Percentiles rank a stretch among this genome's conserved stretches.
Conservation (phyloP, 2,797 vertebrate genomes). For the Coranthus polyacanthus region DNA sequence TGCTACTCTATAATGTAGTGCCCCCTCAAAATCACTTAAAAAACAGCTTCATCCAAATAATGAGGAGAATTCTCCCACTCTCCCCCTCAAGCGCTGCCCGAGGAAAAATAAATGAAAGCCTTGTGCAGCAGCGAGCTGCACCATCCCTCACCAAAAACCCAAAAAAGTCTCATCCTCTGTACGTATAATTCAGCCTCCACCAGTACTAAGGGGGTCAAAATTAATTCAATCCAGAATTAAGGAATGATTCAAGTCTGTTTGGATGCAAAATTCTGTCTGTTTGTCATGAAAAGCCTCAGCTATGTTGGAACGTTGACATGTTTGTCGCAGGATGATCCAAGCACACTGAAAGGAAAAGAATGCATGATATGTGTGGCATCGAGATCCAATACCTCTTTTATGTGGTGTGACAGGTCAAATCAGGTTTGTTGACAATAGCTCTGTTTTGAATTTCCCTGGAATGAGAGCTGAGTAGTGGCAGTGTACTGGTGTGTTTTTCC, state of each 20-base stretch:
- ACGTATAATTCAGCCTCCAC: too few relatives aligned
- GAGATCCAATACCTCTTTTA: conserved; percentile 23
- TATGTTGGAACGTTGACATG: conserved; percentile 35
- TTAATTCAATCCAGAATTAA: conserved; percentile 70
- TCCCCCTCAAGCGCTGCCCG: conserved; percentile 12
- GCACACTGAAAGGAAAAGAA: conserved; percentile 41
- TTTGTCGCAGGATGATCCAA: conserved; percentile 56
- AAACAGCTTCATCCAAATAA: conserved; percentile 53
- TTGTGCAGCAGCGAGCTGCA: conserved; percentile 14
- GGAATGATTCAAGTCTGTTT: conserved; percentile 43
- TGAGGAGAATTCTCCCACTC: conserved; percentile 27
- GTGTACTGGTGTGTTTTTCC: conserved; percentile 39
- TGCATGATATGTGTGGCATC: conserved; percentile 35
- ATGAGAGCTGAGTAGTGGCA: conserved; percentile 28
- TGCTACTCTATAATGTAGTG: conserved; percentile 23
- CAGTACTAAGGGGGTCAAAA: conserved; percentile 56
- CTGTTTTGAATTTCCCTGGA: conserved; percentile 49
- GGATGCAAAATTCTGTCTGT: conserved; percentile 31
- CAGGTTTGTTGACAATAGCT: conserved; percentile 50
- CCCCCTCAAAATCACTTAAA: conserved; percentile 63
- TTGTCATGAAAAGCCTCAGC: conserved; percentile 44
- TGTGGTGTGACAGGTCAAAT: conserved; percentile 40
- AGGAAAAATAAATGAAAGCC: conserved; percentile 65
- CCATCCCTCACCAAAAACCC: background rate
- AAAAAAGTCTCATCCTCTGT: conserved; percentile 30